Base-by-base conservation (phyloP, 2,797 vertebrate species). In the Myiotriccus ornatus region DNA sequence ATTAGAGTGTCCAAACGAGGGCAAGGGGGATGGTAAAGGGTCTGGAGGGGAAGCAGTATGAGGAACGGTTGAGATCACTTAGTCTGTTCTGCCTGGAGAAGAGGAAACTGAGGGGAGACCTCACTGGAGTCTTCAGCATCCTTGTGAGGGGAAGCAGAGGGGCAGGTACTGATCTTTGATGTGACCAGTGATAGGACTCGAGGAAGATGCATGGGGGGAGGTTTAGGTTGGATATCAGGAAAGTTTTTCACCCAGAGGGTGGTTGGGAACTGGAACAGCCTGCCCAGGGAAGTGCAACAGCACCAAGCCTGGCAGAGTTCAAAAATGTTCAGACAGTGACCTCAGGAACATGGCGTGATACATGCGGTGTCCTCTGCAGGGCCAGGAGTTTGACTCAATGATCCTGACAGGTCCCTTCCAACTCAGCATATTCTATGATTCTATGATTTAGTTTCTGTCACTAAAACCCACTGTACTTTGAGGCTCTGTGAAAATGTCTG, bases 391-490 rank as follows among this genome's bases (percentile, higher is more conserved):
- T 4, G 20, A 50, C 35, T 56, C 19, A 12, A 39, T 39, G 20
- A 11, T 50, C 20, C 13, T 37, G 23, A n/a, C 17, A 35, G 11
- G 23, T 56, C 17, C 4, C 12, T 64, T 64, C 24, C 17, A 50
- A 28, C 28, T 30, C 49, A n/a, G 13, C 43, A 30, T 49, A 25
- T n/a, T 76, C 35, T 56, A 1, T n/a, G 23, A n/a, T 21, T 28
- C 11, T 28, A 10, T 62, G 12, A 37, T 19, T 68, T 62, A 10
- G 17, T 71, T 67, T 20, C 15, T 34, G 12, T 50, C 47, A 13
- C 28, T 46, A 7, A 34, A 59, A 76, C 4, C 0, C 3, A 4
- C 19, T 1, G 1, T 41, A 6, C 27, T 73, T 57, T 4, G 23
- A 7, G 34, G 21, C 7, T 41, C 8, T 21, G 7, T 28, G 24